These are phyloP conservation scores for Sebastes reedi DNA, from an alignment of 2,797 vertebrate genomes.

Conservation along the genomic window DNA sequence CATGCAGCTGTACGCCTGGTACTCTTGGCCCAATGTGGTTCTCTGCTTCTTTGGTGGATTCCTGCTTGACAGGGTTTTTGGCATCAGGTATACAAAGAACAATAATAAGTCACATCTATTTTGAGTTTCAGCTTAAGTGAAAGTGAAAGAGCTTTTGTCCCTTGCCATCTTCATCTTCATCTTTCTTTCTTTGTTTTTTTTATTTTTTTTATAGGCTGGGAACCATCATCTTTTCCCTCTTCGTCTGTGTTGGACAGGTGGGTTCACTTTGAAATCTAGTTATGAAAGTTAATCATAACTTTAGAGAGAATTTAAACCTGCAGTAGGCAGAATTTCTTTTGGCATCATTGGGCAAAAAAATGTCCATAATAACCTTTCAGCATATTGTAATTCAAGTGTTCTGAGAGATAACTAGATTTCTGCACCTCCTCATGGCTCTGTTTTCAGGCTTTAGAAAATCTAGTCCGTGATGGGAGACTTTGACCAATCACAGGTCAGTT, in stretches of 20 bases:
- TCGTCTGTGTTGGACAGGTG: slow-evolving; percentile 95
- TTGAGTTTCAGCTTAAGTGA: not conserved
- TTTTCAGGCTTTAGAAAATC: too few relatives aligned
- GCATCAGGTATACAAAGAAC: slow-evolving; percentile 86
- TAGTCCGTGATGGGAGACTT: too few relatives aligned
- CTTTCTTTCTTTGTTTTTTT: not conserved
- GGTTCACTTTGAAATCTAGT: slow-evolving; percentile 25
- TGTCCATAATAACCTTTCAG: too few relatives aligned
- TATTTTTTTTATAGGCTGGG: slow-evolving; percentile 83
- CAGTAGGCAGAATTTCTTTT: too few relatives aligned
- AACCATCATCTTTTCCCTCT: slow-evolving; percentile 92
- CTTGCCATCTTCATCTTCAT: not conserved
- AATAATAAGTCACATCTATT: fast-evolving
- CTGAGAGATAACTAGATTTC: too few relatives aligned
- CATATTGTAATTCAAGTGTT: too few relatives aligned
- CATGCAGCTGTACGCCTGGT: slow-evolving; percentile 98
- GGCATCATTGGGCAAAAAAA: too few relatives aligned
- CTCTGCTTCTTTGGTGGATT: slow-evolving; percentile 98
- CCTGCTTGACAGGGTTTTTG: slow-evolving; percentile 93
- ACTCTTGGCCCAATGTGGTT: slow-evolving; percentile 98
- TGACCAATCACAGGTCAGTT: too few relatives aligned
- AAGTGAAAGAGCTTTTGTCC: not conserved
- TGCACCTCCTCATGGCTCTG: too few relatives aligned
- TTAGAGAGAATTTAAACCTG: too few relatives aligned
- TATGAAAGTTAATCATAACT: too few relatives aligned